Percentiles rank a stretch among this genome's conserved stretches.
These are phyloP conservation scores for Megatriorchis doriae DNA, from an alignment of 2,113 vertebrate species.

Conservation along the genomic window DNA sequence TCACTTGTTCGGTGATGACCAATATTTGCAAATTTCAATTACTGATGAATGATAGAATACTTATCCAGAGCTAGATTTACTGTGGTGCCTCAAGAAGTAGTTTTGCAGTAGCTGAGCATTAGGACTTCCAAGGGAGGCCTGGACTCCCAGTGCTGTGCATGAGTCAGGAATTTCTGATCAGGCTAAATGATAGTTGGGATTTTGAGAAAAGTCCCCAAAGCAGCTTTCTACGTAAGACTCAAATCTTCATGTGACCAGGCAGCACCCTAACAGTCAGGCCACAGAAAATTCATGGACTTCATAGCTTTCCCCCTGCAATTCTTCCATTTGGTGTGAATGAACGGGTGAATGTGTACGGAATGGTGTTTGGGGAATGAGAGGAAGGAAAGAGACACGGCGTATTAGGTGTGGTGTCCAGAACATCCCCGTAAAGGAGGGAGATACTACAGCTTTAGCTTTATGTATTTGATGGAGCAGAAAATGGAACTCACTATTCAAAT, in stretches of 20 bases:
- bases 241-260: background rate
- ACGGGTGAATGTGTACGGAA: background rate
- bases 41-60: background rate
- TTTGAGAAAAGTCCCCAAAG: background rate
- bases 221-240: background rate
- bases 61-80: background rate
- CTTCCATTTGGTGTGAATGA: background rate
- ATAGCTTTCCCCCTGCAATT: background rate
- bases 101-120: background rate
- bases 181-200: background rate
- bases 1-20: background rate
- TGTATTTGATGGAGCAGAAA: background rate
- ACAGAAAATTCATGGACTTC: background rate
- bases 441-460: background rate
- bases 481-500: background rate
- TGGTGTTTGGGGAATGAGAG: rapidly evolving
- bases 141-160: background rate
- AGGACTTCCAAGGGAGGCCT: background rate
- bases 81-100: background rate
- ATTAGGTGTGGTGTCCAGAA: background rate
- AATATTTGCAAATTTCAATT: background rate
- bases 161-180: background rate
- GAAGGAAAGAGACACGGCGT: rapidly evolving
- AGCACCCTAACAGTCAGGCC: background rate
- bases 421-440: background rate